A percentile compares a stretch with the other conserved stretches of the same genome.
Evolutionary conservation across 1,140 invertebrate genomes (phyloP).

Genomic region (Steinernema khuongi): DNA sequence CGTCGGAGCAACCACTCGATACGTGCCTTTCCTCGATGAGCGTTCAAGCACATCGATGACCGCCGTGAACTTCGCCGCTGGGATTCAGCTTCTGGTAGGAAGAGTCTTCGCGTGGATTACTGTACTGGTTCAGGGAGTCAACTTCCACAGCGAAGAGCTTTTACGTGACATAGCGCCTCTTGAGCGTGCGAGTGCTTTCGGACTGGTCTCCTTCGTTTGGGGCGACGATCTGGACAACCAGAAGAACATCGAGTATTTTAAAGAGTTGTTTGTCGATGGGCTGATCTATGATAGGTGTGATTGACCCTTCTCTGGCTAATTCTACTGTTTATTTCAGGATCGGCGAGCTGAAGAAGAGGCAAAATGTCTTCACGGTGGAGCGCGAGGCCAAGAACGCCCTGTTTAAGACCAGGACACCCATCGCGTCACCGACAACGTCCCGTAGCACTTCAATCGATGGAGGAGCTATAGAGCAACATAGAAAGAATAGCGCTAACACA

Average conservation of each 20-base stretch:
- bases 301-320: no score
- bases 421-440: background rate
- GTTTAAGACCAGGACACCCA: slow-evolving; percentile 16
- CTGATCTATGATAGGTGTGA: slow-evolving; percentile 51
- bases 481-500: background rate
- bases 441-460: background rate
- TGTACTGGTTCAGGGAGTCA: slow-evolving; percentile 44
- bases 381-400: slow-evolving; percentile 30
- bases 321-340: slow-evolving; percentile 26
- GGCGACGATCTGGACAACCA: slow-evolving; percentile 54
- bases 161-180: slow-evolving; percentile 43
- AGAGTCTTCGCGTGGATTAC: background rate
- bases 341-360: slow-evolving; percentile 31
- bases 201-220: slow-evolving; percentile 54
- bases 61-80: slow-evolving; percentile 53
- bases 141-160: slow-evolving; percentile 57
- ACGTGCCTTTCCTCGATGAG: slow-evolving; percentile 44
- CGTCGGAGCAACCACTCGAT: slow-evolving; percentile 42
- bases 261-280: slow-evolving; percentile 52
- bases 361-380: slow-evolving; percentile 40
- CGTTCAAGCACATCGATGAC: slow-evolving; percentile 47
- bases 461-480: background rate
- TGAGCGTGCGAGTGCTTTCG: slow-evolving; percentile 40
- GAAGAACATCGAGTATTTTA: slow-evolving; percentile 49
- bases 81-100: slow-evolving; percentile 37